Conservation (phyloP, 2,888 invertebrate species). For the Luperina testacea region DNA sequence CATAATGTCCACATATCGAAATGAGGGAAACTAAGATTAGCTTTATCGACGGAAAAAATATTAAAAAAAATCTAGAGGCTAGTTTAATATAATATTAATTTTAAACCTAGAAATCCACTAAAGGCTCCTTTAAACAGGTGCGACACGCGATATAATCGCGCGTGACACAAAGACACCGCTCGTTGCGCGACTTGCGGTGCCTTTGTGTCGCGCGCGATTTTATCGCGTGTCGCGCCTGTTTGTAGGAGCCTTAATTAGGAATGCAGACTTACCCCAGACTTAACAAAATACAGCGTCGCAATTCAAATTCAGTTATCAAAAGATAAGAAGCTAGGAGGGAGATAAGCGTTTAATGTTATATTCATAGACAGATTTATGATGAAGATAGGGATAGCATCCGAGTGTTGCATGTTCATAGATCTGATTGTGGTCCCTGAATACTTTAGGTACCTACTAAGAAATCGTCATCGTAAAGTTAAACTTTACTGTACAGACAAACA, state of each 20-base stretch:
- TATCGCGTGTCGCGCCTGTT: no score
- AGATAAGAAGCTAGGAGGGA: conserved; percentile 22
- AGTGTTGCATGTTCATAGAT: conserved; percentile 50
- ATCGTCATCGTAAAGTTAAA: conserved; percentile 22
- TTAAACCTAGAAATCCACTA: neutral
- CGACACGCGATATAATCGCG: no score
- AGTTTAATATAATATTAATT: neutral
- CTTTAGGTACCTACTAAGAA: neutral
- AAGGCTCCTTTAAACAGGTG: no score
- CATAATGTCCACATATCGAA: no score
- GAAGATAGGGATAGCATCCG: conserved; percentile 23
- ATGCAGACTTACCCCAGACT: conserved; percentile 1
- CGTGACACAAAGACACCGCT: no score
- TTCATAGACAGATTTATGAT: conserved; percentile 54
- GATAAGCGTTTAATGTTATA: conserved; percentile 49
- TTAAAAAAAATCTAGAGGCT: no score
- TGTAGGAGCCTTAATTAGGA: conserved; percentile 18
- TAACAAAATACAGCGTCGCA: conserved; percentile 13
- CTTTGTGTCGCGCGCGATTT: no score
- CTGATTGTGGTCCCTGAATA: conserved; percentile 44
- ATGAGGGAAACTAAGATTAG: no score
- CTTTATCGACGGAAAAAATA: no score
- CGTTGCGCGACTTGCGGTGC: no score
- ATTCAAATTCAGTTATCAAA: conserved; percentile 47
- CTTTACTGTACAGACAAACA: neutral